Base-by-base conservation (phyloP, 2,888 invertebrate species). In the Hirtodrosophila histrioides region DNA sequence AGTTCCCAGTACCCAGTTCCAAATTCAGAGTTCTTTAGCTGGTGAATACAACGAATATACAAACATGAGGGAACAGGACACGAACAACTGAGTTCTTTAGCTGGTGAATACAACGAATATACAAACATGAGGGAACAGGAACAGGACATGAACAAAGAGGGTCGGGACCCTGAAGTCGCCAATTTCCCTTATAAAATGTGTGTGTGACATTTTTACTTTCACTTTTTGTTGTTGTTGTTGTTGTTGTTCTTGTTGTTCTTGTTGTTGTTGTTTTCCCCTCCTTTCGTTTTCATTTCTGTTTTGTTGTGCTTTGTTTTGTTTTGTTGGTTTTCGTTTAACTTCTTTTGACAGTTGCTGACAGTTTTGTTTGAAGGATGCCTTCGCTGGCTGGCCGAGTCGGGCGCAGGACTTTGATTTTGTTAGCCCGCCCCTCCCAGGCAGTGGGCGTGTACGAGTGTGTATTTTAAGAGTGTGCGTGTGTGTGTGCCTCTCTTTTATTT, bases 321-420 rank as follows among this genome's bases (percentile, higher is more conserved):
- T 72, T 67, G 66, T 78, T 82, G 64, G 78, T 73, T 81, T 82
- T 80, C 81, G 81, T 80, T 83, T 80, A 86, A 86, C 84, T 83
- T 86, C 78, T 81, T 86, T 69, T 86, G 86, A 83, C 86, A 86
- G 86, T 84, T 86, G 83, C 81, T 84, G 84, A 84, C 83, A 86
- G 83, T 83, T 83, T 68, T 69, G 68, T 72, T 81, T 84, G 81
- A 83, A 78, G 86, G 76, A 86, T 86, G 75, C 65, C 73, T 65
- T 69, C 35, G 62, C 55, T 61, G 70, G 51, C 50, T 49, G 48
- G 12, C 9, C 24, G 45, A 31, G 33, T 10, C 29, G 9, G 4
- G 40, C 71, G 29, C 63, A 72, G 44, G 43, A 68, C 72, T 72
- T 69, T 73, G 73, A 72, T 72, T 70, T 61, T 57, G 41, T 57